Evolutionary conservation across 2,888 invertebrate genomes (phyloP).

Genomic region (Theodoxus fluviatilis): DNA sequence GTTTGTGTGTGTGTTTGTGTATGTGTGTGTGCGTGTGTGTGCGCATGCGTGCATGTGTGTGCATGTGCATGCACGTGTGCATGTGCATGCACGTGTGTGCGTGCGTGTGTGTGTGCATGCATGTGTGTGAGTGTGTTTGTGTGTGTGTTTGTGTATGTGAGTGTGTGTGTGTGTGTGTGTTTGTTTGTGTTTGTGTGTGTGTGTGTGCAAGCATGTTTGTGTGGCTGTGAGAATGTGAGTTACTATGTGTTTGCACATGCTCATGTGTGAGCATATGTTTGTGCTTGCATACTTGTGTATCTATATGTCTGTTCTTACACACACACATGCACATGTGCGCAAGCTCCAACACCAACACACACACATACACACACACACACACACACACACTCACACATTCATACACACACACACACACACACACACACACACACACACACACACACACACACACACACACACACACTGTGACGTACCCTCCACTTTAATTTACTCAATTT

Average conservation of each 20-base stretch:
- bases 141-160: background rate
- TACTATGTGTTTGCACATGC: too few relatives aligned
- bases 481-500: background rate
- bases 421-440: conserved; percentile 11
- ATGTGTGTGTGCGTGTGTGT: too few relatives aligned
- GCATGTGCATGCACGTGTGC: too few relatives aligned
- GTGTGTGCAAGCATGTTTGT: background rate
- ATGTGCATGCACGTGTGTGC: too few relatives aligned
- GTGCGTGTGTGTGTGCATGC: background rate
- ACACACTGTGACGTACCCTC: background rate
- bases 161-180: background rate
- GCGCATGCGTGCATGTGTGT: too few relatives aligned
- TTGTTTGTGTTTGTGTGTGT: conserved; percentile 14
- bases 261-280: too few relatives aligned
- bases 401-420: background rate
- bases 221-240: too few relatives aligned
- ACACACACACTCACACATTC: conserved; percentile 1
- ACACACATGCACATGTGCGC: too few relatives aligned
- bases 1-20: too few relatives aligned
- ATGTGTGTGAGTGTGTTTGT: conserved; percentile 10
- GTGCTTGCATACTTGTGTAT: too few relatives aligned
- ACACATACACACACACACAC: background rate
- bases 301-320: too few relatives aligned
- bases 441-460: conserved; percentile 12
- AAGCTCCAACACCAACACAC: too few relatives aligned